Percentiles rank a stretch among this genome's conserved stretches.
These are phyloP conservation scores for Brachymystax lenok DNA, from an alignment of 2,797 vertebrate genomes.

Conservation along the genomic window DNA sequence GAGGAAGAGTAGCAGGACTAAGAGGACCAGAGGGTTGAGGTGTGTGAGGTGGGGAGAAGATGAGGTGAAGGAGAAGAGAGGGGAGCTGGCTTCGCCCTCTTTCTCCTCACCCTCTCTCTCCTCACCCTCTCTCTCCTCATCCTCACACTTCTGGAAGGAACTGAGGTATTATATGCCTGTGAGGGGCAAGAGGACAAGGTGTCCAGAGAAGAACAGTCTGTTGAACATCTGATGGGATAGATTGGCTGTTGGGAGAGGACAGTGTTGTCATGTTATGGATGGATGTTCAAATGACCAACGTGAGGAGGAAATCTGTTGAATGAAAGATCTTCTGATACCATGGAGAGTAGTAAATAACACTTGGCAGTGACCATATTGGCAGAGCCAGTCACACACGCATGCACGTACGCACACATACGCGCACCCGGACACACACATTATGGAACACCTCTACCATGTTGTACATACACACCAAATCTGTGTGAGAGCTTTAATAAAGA, in stretches of 20 bases:
- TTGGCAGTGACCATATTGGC: neutral
- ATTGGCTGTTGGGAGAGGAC: neutral
- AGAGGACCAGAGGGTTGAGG: slow-evolving; percentile 44
- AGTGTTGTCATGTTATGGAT: neutral
- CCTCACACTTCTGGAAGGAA: slow-evolving; percentile 89
- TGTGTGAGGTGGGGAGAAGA: slow-evolving; percentile 12
- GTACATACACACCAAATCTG: too few relatives aligned
- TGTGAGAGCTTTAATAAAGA: too few relatives aligned
- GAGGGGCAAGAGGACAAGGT: slow-evolving; percentile 59
- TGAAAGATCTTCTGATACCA: too few relatives aligned
- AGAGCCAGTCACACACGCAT: neutral
- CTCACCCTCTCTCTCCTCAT: slow-evolving; percentile 13
- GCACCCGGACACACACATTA: neutral
- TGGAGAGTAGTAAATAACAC: too few relatives aligned
- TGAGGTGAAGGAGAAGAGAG: slow-evolving; percentile 26
- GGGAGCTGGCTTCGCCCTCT: neutral
- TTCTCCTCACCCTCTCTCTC: neutral
- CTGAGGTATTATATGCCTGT: slow-evolving; percentile 88
- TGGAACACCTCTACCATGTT: neutral
- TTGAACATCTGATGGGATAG: slow-evolving; percentile 21
- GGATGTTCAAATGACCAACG: too few relatives aligned
- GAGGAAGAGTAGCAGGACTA: slow-evolving; percentile 65
- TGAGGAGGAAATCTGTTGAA: too few relatives aligned
- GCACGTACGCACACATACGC: neutral
- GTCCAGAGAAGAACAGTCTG: slow-evolving; percentile 45